phyloP scores from a whole-genome alignment of 2,888 invertebrate genomes.

The Tetragonisca angustula region DNA sequence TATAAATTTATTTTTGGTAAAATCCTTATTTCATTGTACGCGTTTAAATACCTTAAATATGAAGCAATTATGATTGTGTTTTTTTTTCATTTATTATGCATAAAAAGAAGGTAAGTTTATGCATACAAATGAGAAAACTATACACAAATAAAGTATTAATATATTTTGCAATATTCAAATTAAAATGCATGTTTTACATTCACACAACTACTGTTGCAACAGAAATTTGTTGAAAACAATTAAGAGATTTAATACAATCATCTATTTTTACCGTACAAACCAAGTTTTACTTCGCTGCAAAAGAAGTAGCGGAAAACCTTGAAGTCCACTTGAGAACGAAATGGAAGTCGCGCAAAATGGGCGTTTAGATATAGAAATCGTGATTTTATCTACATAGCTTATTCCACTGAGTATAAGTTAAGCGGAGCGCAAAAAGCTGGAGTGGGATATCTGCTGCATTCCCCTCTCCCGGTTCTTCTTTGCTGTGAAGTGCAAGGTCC shows the following conservation, averaged over 20 bases:
- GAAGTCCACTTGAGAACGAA: conserved; percentile 12
- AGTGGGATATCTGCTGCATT: conserved; percentile 53
- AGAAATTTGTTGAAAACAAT: neutral
- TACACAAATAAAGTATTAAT: neutral
- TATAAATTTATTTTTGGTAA: conserved; percentile 8
- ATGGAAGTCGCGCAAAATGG: neutral
- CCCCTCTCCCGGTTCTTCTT: conserved; percentile 44
- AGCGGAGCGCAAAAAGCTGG: conserved; percentile 26
- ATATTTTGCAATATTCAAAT: conserved; percentile 28
- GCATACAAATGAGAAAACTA: neutral
- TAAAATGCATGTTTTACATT: neutral
- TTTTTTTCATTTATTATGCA: conserved; percentile 32
- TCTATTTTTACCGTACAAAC: neutral
- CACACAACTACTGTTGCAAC: neutral
- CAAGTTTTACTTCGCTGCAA: neutral
- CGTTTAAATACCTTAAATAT: conserved; percentile 14
- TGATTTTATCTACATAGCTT: neutral
- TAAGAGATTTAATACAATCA: neutral
- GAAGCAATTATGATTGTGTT: conserved; percentile 35
- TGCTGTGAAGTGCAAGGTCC: conserved; percentile 42
- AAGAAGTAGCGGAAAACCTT: neutral
- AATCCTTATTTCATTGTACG: conserved; percentile 12
- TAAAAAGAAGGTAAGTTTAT: conserved; percentile 53
- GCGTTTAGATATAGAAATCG: conserved; percentile 7
- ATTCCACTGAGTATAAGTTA: conserved; percentile 4